phyloP scores from a whole-genome alignment of 2,888 invertebrate genomes.

The Callosobruchus maculatus region DNA sequence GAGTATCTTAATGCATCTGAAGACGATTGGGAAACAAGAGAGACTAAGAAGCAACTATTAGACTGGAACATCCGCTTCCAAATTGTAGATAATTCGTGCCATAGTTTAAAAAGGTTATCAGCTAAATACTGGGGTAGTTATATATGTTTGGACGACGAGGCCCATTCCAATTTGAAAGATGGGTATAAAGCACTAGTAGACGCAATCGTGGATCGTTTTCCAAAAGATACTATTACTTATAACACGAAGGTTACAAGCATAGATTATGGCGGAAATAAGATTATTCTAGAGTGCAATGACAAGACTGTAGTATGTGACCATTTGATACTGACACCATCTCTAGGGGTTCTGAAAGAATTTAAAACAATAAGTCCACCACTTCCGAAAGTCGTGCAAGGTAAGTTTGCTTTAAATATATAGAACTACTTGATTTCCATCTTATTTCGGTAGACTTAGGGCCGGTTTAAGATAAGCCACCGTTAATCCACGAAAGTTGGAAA shows the following conservation, averaged over 20 bases:
- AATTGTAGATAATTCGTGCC: conserved; percentile 61
- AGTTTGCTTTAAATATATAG: not conserved
- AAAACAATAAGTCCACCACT: conserved; percentile 45
- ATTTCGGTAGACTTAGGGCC: too few species aligned
- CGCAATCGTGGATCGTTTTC: conserved; percentile 48
- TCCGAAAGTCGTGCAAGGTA: conserved; percentile 10
- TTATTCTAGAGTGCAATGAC: conserved; percentile 27
- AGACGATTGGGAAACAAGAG: conserved; percentile 30
- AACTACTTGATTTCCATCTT: too few species aligned
- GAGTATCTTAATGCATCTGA: conserved; percentile 45
- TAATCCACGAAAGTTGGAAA: too few species aligned
- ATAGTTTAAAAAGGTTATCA: conserved; percentile 53
- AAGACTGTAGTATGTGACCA: conserved; percentile 49
- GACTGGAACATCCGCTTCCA: conserved; percentile 62
- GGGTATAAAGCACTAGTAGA: conserved; percentile 57
- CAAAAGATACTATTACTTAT: conserved; percentile 44
- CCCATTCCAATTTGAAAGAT: conserved; percentile 56
- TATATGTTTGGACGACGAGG: conserved; percentile 49
- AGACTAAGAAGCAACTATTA: conserved; percentile 52
- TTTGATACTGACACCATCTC: conserved; percentile 47
- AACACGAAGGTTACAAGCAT: conserved; percentile 50
- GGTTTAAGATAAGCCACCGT: too few species aligned
- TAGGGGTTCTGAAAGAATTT: conserved; percentile 1
- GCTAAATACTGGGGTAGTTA: conserved; percentile 59
- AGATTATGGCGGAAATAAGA: conserved; percentile 30